Conservation (phyloP, 2,113 vertebrate species). For the Percina caprodes region DNA sequence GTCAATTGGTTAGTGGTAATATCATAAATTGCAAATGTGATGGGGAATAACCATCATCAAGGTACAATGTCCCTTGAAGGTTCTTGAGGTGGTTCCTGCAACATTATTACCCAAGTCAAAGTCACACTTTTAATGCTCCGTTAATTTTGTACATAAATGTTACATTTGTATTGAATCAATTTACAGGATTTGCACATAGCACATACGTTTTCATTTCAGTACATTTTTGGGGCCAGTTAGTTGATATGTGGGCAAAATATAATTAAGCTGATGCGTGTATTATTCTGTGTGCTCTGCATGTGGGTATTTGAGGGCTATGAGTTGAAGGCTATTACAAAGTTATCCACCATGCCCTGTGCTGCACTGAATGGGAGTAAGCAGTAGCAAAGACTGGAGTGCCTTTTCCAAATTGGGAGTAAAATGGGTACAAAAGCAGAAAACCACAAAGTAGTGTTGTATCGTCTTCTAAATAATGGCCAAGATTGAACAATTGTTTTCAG, state of each 20-base stretch:
- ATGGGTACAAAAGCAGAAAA: constrained; percentile 31
- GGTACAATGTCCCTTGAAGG: background rate
- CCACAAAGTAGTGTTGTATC: constrained; percentile 6
- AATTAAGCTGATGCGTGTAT: background rate
- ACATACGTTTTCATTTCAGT: no score
- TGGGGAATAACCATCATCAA: background rate
- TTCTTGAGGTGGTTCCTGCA: background rate
- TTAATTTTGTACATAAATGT: background rate
- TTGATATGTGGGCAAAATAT: background rate
- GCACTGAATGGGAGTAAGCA: constrained; percentile 36
- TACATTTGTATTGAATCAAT: background rate
- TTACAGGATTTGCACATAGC: background rate
- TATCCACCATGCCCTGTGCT: background rate
- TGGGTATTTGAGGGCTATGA: background rate
- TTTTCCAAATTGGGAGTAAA: constrained; percentile 18
- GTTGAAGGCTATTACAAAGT: background rate
- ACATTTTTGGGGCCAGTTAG: background rate
- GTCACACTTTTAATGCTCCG: background rate
- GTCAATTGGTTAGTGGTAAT: constrained; percentile 19
- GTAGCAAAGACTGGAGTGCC: constrained; percentile 11
- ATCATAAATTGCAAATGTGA: constrained; percentile 21
- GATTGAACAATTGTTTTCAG: constrained; percentile 15
- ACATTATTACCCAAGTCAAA: background rate
- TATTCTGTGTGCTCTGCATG: background rate
- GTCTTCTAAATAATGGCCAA: constrained; percentile 22